Evolutionary conservation across 1,140 invertebrate species (phyloP), one percentile per base, ranked within the genome.

Genomic region (Magallana ariakensis): DNA sequence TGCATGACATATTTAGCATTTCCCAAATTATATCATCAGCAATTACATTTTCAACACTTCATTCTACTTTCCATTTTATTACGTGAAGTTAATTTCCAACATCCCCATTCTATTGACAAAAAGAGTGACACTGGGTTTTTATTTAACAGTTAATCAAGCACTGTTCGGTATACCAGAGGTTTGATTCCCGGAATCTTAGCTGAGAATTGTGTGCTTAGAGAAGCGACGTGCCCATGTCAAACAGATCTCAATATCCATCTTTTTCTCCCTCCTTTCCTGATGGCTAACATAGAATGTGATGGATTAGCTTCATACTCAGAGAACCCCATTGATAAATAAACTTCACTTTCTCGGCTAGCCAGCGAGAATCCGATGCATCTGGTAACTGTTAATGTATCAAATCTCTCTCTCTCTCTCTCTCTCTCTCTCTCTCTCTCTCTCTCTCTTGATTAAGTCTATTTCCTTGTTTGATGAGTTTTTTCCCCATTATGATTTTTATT

Each of bases 61-160:
- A 2, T 46, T 46, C 33, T 5, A 46, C 33, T 46, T 46, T 46
- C 2, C 33, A 46, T 46, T 46, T 13, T 13, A 75, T 75, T 75
- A 26, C 66, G 66, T 75, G 66, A 75, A 26, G 66, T 22, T 75
- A 75, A 75, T 75, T 75, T 26, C 66, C 22, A 75, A 26, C 22
- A 75, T 75, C n/a, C n/a, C 13, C 58, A 60, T 60, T 60, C 33
- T 13, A 19, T 26, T 26, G 22, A 19, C 22, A 13, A 13, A 13
- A 75, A 75, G 33, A 7, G 66, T 75, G 33, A 22, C 13, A 75
- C 22, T 75, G 19, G 22, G 66, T 75, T 33, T 75, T 75, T 46
- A 75, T 75, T 75, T 75, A 75, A 75, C 66, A 75, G 66, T 75
- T 33, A 75, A 75, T 75, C 66, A 75, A 19, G 66, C 22, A 26